Percentiles rank a stretch among this genome's conserved stretches.
These are phyloP conservation scores for Sebastes cheni DNA, from an alignment of 2,797 vertebrate species.

Conservation along the genomic window DNA sequence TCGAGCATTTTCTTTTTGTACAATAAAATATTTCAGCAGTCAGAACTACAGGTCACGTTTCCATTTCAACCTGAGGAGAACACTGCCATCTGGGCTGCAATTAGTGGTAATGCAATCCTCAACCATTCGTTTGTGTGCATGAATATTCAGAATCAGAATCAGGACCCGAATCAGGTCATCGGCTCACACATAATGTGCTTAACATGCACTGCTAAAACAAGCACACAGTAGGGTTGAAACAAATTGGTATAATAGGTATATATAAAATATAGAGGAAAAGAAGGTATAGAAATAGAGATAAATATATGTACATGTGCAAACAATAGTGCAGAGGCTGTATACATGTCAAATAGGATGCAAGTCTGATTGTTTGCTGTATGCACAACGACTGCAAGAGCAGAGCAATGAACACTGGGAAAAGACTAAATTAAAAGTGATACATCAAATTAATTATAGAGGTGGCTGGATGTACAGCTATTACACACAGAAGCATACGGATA, in stretches of 20 bases:
- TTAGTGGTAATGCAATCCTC: conserved; percentile 62
- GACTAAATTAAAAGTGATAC: not conserved
- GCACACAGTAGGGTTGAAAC: not conserved
- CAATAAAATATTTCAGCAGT: conserved; percentile 38
- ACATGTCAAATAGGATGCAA: not conserved
- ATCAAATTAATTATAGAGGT: not conserved
- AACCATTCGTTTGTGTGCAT: not conserved
- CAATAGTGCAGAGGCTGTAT: not conserved
- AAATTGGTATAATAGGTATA: not conserved
- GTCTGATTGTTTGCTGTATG: not conserved
- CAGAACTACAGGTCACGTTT: conserved; percentile 43
- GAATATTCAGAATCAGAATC: conserved; percentile 28
- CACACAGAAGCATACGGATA: not conserved
- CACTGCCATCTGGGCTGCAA: conserved; percentile 78
- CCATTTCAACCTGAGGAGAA: conserved; percentile 71
- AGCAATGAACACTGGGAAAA: not conserved
- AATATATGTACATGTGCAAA: not conserved
- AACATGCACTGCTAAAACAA: not conserved
- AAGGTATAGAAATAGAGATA: not conserved
- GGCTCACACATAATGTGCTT: not conserved
- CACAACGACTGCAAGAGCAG: not conserved
- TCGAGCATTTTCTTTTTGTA: conserved; percentile 15
- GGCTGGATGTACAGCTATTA: not conserved
- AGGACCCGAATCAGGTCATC: not conserved
- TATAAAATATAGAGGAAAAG: rapidly evolving